Evolutionary conservation across 2,113 vertebrate species (phyloP).

Genomic region (Spermophilus dauricus): DNA sequence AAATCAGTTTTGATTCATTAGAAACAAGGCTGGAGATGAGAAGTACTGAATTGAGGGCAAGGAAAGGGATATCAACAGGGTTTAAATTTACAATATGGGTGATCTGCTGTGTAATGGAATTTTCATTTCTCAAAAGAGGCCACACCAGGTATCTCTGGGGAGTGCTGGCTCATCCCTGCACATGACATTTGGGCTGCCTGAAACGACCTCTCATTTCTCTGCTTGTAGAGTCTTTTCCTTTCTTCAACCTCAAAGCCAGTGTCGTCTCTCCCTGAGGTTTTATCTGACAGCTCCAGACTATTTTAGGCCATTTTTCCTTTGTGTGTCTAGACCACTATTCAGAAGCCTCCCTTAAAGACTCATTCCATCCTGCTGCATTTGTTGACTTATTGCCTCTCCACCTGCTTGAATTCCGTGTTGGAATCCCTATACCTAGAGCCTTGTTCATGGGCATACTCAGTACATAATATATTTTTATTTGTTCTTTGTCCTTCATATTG

Average conservation of each 20-base stretch:
- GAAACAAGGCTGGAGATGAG: not conserved
- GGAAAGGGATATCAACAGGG: not conserved
- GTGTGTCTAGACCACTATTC: accelerated
- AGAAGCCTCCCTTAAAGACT: not conserved
- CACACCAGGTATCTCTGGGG: not conserved
- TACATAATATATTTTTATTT: not conserved
- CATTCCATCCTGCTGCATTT: not conserved
- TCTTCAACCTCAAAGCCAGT: not conserved
- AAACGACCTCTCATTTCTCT: not conserved
- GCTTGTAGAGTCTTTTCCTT: not conserved
- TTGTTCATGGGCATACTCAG: not conserved
- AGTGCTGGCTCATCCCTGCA: not conserved
- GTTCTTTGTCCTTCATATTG: slow-evolving; percentile 5
- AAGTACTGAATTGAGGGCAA: not conserved
- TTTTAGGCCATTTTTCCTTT: not conserved
- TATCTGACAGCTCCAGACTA: not conserved
- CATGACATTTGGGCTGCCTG: not conserved
- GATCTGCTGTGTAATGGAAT: not conserved
- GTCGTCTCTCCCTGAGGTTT: not conserved
- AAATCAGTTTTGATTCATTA: not conserved
- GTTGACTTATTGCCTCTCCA: not conserved
- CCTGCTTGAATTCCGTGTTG: not conserved
- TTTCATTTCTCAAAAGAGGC: not conserved
- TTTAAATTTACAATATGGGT: not conserved
- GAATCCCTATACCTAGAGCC: not conserved